Evolutionary conservation across 2,888 invertebrate genomes (phyloP).

Genomic region (Iphiclides podalirius): DNA sequence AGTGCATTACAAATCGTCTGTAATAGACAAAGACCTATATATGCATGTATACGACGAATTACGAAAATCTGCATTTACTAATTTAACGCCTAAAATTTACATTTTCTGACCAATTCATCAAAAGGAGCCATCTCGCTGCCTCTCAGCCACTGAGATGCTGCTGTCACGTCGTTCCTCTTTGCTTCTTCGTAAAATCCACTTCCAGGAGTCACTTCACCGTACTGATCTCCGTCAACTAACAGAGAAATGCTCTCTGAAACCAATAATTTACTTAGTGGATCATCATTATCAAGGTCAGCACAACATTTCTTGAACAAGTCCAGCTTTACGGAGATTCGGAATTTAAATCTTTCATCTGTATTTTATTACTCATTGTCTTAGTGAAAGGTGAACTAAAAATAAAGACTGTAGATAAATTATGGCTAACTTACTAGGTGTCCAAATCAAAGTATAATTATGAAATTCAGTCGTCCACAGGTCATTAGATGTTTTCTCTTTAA

Average conservation of each 20-base stretch:
- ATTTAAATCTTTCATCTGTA: too few relatives aligned
- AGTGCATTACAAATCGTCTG: too few relatives aligned
- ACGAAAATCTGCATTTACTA: too few relatives aligned
- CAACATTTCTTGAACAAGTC: not conserved
- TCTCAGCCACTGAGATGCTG: constrained; percentile 78
- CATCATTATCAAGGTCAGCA: too few relatives aligned
- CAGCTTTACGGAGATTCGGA: too few relatives aligned
- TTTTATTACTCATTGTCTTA: too few relatives aligned
- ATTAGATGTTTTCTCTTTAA: constrained; percentile 51
- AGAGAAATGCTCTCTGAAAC: constrained; percentile 61
- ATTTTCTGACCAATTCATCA: constrained; percentile 85
- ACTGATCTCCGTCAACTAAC: constrained; percentile 78
- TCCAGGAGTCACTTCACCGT: constrained; percentile 64
- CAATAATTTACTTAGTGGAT: not conserved
- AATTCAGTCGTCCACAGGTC: constrained; percentile 80
- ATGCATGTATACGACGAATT: too few relatives aligned
- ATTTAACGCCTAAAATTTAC: too few relatives aligned
- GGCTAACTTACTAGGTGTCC: constrained; percentile 67
- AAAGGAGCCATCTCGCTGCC: constrained; percentile 85
- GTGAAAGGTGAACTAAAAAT: too few relatives aligned
- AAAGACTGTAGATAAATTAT: too few relatives aligned
- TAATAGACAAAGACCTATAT: too few relatives aligned
- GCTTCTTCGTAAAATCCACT: constrained; percentile 54
- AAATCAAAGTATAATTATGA: constrained; percentile 85
- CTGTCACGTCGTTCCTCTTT: constrained; percentile 44